Evolutionary conservation across 2,113 vertebrate species (phyloP).

Genomic region (Crypturellus undulatus): DNA sequence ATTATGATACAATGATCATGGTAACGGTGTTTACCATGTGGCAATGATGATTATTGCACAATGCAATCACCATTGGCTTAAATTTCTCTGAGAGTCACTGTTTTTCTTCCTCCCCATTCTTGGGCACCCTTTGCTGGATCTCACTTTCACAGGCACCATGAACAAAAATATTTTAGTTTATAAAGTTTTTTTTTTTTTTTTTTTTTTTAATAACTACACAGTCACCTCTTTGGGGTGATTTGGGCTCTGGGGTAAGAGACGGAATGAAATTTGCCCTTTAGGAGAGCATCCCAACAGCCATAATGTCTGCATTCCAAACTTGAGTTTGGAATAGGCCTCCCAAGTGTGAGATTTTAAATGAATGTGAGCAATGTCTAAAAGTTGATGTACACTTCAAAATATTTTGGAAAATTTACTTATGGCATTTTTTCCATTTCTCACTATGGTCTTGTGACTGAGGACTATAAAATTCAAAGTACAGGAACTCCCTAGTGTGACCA

Average conservation of each 20-base stretch:
- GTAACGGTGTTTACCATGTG: too few species aligned
- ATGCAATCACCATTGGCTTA: not conserved
- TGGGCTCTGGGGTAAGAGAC: not conserved
- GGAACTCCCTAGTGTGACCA: not conserved
- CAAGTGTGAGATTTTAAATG: not conserved
- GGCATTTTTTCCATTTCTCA: not conserved
- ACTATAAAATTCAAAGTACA: accelerated
- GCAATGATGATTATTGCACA: not conserved
- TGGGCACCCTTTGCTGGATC: not conserved
- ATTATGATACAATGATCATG: too few species aligned
- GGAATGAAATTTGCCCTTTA: not conserved
- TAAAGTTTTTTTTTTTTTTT: not conserved
- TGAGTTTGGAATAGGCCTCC: not conserved
- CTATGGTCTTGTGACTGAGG: not conserved
- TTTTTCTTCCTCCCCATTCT: not conserved
- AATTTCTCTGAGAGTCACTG: accelerated
- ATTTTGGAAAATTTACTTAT: not conserved
- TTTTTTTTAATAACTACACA: not conserved
- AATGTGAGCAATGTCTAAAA: not conserved
- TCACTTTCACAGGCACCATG: not conserved
- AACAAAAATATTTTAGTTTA: not conserved
- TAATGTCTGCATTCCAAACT: accelerated
- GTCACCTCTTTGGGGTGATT: not conserved
- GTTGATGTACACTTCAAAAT: not conserved
- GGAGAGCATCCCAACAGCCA: not conserved